Evolutionary conservation across 1,140 invertebrate genomes (phyloP).

Genomic region (Caenorhabditis tropicalis): DNA sequence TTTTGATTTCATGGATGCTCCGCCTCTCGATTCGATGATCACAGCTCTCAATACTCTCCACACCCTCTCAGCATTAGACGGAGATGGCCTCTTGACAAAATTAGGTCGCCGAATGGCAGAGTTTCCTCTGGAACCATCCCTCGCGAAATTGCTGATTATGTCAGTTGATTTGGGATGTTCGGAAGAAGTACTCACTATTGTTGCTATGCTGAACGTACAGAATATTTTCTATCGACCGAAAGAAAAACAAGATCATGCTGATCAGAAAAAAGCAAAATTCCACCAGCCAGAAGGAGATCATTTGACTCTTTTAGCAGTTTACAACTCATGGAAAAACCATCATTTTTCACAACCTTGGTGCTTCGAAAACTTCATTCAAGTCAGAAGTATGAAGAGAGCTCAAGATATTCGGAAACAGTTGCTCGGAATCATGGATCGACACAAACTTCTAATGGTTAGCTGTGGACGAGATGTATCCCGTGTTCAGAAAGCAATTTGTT

Average conservation of each 20-base stretch:
- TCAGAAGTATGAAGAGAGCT: slow-evolving; percentile 91
- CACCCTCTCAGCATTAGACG: slow-evolving; percentile 93
- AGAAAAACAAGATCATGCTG: slow-evolving; percentile 95
- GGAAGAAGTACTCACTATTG: slow-evolving; percentile 96
- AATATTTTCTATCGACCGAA: slow-evolving; percentile 93
- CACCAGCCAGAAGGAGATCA: slow-evolving; percentile 98
- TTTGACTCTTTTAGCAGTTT: slow-evolving; percentile 93
- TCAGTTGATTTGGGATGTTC: slow-evolving; percentile 97
- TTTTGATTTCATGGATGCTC: slow-evolving; percentile 99
- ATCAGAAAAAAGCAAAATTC: slow-evolving; percentile 98
- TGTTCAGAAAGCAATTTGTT: slow-evolving; percentile 97
- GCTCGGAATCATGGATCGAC: slow-evolving; percentile 78
- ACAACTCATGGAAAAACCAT: slow-evolving; percentile 99
- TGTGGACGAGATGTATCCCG: slow-evolving; percentile 92
- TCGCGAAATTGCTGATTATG: slow-evolving; percentile 99
- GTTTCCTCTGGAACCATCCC: slow-evolving; percentile 95
- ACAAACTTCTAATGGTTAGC: slow-evolving; percentile 95
- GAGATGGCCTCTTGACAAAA: slow-evolving; percentile 91
- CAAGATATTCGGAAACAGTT: slow-evolving; percentile 98
- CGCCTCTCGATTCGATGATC: slow-evolving; percentile 91
- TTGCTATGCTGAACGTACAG: slow-evolving; percentile 97
- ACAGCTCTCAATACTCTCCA: slow-evolving; percentile 96
- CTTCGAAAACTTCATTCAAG: slow-evolving; percentile 99
- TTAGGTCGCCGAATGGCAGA: slow-evolving; percentile 96
- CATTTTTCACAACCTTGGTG: slow-evolving; percentile 99